Evolutionary conservation across 2,113 vertebrate species (phyloP), one percentile per base, ranked within the genome.

Genomic region (Neopipo cinnamomea): DNA sequence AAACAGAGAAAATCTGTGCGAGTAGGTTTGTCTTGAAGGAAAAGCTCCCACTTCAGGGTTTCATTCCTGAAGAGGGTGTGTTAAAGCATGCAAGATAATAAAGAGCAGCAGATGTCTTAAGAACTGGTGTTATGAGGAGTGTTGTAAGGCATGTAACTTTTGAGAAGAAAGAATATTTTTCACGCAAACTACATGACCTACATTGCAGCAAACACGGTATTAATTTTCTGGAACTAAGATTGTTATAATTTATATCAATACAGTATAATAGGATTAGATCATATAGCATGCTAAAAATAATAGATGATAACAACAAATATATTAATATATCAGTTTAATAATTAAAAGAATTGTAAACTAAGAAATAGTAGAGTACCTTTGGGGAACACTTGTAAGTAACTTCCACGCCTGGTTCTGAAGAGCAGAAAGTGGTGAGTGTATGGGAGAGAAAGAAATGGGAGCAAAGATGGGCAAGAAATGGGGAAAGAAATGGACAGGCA

Each of bases 31-130:
- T 88, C 65, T 77, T 31, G 18, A 75, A 86, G 53, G n/a, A 91
- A 90, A 81, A 91, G 11, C 49, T 88, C 42, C 58, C 68, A 58
- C 47, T 72, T 44, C 46, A 62, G 50, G 0, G 2, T 74, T 95
- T 95, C 91, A 92, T 96, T 96, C 95, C 95, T 95, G 44, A 89
- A 81, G 44, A 92, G 95, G 96, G 93, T 87, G 95, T 96, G 95
- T 89, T 91, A 84, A 89, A 96, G 83, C 80, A 93, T 56, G 73
- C 21, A 42, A 65, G 86, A 93, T 67, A 93, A 96, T 89, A 78
- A 96, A 95, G 39, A 85, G 59, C 59, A 86, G 73, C 96, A 95
- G 86, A 93, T 95, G 83, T 92, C 73, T 84, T 56, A 91, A 89
- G 92, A 86, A 92, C 67, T 78, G 84, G 50, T 89, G 76, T 71